Conservation (phyloP, 1,140 invertebrate species). For the Zaprionus tsacasi region DNA sequence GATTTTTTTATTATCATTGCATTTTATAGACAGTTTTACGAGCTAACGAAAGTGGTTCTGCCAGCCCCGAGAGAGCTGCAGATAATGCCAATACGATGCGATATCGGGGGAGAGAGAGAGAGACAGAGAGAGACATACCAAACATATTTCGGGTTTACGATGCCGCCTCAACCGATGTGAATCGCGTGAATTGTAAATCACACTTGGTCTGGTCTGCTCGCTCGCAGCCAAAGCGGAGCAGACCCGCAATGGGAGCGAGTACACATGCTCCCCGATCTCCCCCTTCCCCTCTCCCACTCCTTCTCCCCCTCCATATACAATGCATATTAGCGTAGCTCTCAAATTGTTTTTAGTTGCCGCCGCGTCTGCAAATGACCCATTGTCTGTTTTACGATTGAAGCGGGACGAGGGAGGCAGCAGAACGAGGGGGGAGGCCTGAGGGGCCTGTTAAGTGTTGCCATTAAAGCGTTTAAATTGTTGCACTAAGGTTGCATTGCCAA, state of each 20-base stretch:
- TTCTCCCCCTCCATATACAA: constrained; percentile 20
- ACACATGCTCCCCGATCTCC: neutral
- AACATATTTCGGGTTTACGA: constrained; percentile 76
- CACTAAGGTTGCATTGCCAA: constrained; percentile 57
- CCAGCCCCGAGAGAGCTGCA: constrained; percentile 35
- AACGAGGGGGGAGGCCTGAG: constrained; percentile 1
- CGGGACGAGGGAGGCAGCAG: neutral
- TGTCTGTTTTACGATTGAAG: constrained; percentile 40
- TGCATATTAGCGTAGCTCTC: constrained; percentile 72
- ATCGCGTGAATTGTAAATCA: constrained; percentile 74
- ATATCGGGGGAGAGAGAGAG: neutral
- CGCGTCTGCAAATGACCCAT: constrained; percentile 78
- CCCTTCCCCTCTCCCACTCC: neutral
- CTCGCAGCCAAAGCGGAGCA: neutral
- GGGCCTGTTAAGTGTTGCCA: constrained; percentile 45
- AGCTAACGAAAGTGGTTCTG: constrained; percentile 80
- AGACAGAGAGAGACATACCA: constrained; percentile 8
- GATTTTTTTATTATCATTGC: constrained; percentile 79
- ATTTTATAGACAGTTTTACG: constrained; percentile 82
- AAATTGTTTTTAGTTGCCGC: constrained; percentile 78
- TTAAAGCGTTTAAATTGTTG: constrained; percentile 68
- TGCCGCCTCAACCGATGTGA: constrained; percentile 39
- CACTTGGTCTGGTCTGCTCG: constrained; percentile 41
- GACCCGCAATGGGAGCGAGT: neutral
- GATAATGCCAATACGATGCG: constrained; percentile 47